Conservation (phyloP, 92 coral and sea anemone genomes). For the Isaurus tuberculatus region DNA sequence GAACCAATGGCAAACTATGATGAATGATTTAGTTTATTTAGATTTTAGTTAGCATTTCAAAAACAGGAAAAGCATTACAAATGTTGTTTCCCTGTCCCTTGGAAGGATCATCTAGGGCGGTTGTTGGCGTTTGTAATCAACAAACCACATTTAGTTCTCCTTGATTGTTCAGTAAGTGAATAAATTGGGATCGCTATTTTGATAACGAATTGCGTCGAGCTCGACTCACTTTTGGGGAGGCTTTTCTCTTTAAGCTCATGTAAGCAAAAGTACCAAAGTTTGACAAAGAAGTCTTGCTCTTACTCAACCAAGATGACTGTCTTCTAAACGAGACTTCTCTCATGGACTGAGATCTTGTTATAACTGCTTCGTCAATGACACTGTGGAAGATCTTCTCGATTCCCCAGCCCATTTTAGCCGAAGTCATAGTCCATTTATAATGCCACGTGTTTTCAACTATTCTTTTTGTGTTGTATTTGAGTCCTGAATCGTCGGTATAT, state of each 20-base stretch:
- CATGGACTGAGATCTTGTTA: constrained; percentile 40
- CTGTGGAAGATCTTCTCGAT: constrained; percentile 72
- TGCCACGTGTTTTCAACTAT: constrained; percentile 79
- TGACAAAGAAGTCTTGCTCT: constrained; percentile 47
- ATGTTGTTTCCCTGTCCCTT: neutral
- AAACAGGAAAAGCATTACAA: no score
- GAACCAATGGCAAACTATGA: no score
- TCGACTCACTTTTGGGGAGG: constrained; percentile 10
- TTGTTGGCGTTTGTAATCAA: neutral
- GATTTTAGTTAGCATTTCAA: no score
- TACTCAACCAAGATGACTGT: constrained; percentile 68
- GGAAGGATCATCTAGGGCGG: neutral
- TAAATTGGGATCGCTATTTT: neutral
- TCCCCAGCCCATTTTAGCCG: constrained; percentile 84
- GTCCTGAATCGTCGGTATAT: constrained; percentile 62
- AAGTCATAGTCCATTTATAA: constrained; percentile 75
- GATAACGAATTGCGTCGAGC: neutral
- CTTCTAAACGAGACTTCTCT: constrained; percentile 49
- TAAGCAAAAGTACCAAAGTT: constrained; percentile 34
- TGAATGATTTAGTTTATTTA: no score
- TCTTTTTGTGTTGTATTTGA: constrained; percentile 62
- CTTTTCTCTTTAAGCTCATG: constrained; percentile 18
- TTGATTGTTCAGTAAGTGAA: neutral
- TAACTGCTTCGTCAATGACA: constrained; percentile 69
- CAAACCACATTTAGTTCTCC: neutral